Evolutionary conservation across 2,113 vertebrate genomes (phyloP).

Genomic region (Tragelaphus scriptus): DNA sequence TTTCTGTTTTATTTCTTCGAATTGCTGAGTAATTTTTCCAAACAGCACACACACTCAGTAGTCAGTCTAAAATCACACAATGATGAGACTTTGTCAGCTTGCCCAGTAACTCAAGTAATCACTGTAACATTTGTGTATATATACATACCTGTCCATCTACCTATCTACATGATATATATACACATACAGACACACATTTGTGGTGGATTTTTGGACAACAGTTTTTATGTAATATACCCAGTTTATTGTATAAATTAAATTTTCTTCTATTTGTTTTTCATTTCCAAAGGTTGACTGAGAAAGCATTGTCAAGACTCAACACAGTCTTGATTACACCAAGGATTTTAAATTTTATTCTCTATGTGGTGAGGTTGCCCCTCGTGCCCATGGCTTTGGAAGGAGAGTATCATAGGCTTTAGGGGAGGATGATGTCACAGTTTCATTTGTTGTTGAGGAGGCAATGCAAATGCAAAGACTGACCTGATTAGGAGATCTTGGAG

Average conservation of each 20-base stretch:
- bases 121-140: background rate
- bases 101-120: background rate
- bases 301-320: background rate
- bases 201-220: background rate
- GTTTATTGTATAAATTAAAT: constrained; percentile 7
- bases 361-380: background rate
- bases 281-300: background rate
- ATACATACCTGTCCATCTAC: background rate
- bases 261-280: constrained; percentile 14
- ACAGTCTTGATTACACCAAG: background rate
- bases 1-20: constrained; percentile 13
- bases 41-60: background rate
- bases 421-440: background rate
- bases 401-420: background rate
- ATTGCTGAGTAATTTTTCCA: background rate
- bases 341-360: background rate
- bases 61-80: background rate
- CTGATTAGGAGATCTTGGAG: background rate
- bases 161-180: background rate
- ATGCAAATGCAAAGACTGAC: background rate
- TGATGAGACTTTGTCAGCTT: background rate
- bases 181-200: background rate
- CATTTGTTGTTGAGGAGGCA: background rate
- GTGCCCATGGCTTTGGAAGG: background rate
- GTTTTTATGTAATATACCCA: background rate